These are phyloP conservation scores for Hypena proboscidalis DNA, from an alignment of 2,888 invertebrate genomes.

Conservation along the genomic window DNA sequence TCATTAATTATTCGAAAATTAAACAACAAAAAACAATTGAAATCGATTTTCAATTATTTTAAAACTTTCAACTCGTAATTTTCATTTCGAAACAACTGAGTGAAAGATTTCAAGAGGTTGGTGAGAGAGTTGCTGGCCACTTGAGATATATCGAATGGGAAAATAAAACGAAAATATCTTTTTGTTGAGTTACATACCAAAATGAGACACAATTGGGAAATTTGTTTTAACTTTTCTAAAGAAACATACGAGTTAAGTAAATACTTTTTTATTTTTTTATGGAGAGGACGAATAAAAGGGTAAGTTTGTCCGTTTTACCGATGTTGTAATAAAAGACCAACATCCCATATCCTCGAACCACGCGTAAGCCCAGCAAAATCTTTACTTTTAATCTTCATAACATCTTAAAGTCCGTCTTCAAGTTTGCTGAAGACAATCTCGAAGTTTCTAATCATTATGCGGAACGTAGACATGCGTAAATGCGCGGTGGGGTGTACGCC, in stretches of 20 bases:
- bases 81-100: constrained; percentile 22
- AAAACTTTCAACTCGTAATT: constrained; percentile 18
- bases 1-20: constrained; percentile 9
- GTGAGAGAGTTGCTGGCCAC: not conserved
- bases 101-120: constrained; percentile 3
- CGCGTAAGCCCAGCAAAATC: not conserved
- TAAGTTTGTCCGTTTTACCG: no score
- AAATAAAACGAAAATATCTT: constrained; percentile 5
- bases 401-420: constrained; percentile 26
- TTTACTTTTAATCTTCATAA: constrained; percentile 24
- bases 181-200: not conserved
- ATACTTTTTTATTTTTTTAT: no score
- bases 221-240: no score
- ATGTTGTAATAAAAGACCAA: not conserved
- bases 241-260: no score
- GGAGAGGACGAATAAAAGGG: not conserved
- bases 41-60: constrained; percentile 25
- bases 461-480: constrained; percentile 21
- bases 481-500: constrained; percentile 13
- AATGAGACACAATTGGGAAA: no score
- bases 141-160: constrained; percentile 13
- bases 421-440: constrained; percentile 22
- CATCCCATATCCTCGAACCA: not conserved
- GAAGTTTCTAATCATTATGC: constrained; percentile 29
- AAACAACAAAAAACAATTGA: constrained; percentile 10